A percentile compares a stretch with the other conserved stretches of the same genome.
phyloP scores from a whole-genome alignment of 2,888 invertebrate species.

The Nomada ferruginata region DNA sequence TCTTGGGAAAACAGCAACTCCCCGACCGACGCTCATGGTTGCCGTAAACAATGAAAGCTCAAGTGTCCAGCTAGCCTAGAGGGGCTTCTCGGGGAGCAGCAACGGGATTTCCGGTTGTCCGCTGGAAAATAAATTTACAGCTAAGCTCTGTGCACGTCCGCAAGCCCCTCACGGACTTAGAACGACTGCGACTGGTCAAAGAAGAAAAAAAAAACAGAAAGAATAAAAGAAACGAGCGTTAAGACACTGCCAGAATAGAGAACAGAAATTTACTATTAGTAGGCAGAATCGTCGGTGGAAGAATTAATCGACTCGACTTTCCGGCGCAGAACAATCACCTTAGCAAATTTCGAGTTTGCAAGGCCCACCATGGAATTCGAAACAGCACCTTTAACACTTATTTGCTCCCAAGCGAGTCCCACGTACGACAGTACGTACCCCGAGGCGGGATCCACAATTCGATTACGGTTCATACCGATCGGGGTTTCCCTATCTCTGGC shows the following conservation, averaged over 20 bases:
- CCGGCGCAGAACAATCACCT: slow-evolving; percentile 11
- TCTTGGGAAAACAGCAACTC: slow-evolving; percentile 51
- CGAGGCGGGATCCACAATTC: too few species aligned
- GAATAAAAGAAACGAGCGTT: slow-evolving; percentile 31
- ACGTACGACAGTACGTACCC: too few species aligned
- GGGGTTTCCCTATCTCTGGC: too few species aligned
- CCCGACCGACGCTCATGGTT: slow-evolving; percentile 29
- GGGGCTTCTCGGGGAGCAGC: slow-evolving; percentile 63
- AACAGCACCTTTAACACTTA: too few species aligned
- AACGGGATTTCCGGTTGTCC: slow-evolving; percentile 73
- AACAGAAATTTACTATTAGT: too few species aligned
- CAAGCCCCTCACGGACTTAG: slow-evolving; percentile 40
- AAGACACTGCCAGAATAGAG: slow-evolving; percentile 49
- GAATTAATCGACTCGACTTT: too few species aligned
- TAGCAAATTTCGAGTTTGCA: too few species aligned
- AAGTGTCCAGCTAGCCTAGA: slow-evolving; percentile 71
- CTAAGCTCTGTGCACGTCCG: slow-evolving; percentile 71
- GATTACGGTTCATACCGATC: too few species aligned
- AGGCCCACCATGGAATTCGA: too few species aligned
- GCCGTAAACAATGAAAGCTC: slow-evolving; percentile 77
- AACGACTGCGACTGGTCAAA: background rate
- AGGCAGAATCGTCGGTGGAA: too few species aligned
- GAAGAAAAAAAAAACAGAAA: background rate
- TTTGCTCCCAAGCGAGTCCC: too few species aligned
- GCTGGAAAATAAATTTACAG: slow-evolving; percentile 79